Evolutionary conservation across 2,113 vertebrate species (phyloP).

Genomic region (Pluvianellus socialis): DNA sequence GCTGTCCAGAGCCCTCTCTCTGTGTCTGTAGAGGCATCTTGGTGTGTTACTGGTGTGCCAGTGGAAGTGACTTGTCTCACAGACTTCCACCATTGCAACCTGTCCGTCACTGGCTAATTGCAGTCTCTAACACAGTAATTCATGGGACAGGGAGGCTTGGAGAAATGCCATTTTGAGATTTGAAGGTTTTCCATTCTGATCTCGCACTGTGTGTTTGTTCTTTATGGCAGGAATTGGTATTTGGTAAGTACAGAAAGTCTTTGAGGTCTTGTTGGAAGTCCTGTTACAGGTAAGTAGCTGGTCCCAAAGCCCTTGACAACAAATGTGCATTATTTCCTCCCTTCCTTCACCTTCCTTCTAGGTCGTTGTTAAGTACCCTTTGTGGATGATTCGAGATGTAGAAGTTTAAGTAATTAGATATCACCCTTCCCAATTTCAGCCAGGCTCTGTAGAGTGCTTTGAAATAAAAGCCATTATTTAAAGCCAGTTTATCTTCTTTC

Average conservation of each 20-base stretch:
- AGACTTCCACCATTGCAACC: not conserved
- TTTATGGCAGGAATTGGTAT: too few species aligned
- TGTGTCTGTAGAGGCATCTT: not conserved
- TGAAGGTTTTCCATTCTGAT: not conserved
- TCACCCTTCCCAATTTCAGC: not conserved
- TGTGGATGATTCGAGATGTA: conserved; percentile 16
- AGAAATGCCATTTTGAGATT: not conserved
- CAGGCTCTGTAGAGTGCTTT: conserved; percentile 9
- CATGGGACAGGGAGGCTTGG: not conserved
- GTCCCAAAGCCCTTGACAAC: not conserved
- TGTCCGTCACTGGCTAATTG: not conserved
- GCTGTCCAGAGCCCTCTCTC: not conserved
- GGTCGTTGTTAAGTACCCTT: not conserved
- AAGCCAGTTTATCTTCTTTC: conserved; percentile 25
- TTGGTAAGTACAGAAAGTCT: not conserved
- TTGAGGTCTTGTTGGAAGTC: not conserved
- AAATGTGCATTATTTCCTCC: not conserved
- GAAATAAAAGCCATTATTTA: conserved; percentile 38
- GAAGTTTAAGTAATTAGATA: conserved; percentile 6
- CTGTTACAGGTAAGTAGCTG: not conserved
- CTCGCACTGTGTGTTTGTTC: not conserved
- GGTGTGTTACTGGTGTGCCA: not conserved
- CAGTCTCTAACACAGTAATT: not conserved
- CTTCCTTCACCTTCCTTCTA: not conserved
- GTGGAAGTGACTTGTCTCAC: not conserved